A percentile compares a stretch with the other conserved stretches of the same genome.
Evolutionary conservation across 2,113 vertebrate genomes (phyloP).

Genomic region (Ploceus nigricollis): DNA sequence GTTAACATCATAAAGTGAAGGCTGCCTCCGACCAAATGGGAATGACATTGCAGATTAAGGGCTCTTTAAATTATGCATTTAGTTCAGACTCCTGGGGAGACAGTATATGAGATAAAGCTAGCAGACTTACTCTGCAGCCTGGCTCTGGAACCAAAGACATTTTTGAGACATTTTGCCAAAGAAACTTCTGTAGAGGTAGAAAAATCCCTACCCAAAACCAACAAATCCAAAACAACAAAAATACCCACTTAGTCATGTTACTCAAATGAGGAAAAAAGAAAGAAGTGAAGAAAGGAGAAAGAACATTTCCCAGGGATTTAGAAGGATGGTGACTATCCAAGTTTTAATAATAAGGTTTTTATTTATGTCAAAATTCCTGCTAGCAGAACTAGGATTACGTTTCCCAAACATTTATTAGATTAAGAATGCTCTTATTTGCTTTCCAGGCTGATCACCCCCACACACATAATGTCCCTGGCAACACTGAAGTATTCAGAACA

Average conservation of each 20-base stretch:
- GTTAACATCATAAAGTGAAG: conserved; percentile 78
- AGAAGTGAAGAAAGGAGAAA: background rate
- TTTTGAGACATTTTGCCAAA: background rate
- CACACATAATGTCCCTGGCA: background rate
- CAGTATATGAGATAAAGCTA: conserved; percentile 55
- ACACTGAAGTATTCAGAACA: background rate
- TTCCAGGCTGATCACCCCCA: background rate
- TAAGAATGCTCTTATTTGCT: background rate
- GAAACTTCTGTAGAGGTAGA: background rate
- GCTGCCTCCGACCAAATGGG: conserved; percentile 74
- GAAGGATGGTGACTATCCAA: background rate
- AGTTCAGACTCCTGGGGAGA: conserved; percentile 73
- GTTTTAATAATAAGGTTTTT: background rate
- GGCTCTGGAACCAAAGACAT: background rate
- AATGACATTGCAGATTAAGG: conserved; percentile 76
- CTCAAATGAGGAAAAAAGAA: background rate
- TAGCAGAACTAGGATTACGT: background rate
- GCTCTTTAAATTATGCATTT: conserved; percentile 77
- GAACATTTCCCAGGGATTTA: background rate
- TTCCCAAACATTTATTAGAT: background rate
- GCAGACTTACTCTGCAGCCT: conserved; percentile 28
- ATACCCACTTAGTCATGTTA: background rate
- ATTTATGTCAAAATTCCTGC: background rate
- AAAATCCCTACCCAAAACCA: background rate
- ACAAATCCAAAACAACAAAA: background rate